Conservation (phyloP, 2,113 vertebrate species). For the Elanoides forficatus region DNA sequence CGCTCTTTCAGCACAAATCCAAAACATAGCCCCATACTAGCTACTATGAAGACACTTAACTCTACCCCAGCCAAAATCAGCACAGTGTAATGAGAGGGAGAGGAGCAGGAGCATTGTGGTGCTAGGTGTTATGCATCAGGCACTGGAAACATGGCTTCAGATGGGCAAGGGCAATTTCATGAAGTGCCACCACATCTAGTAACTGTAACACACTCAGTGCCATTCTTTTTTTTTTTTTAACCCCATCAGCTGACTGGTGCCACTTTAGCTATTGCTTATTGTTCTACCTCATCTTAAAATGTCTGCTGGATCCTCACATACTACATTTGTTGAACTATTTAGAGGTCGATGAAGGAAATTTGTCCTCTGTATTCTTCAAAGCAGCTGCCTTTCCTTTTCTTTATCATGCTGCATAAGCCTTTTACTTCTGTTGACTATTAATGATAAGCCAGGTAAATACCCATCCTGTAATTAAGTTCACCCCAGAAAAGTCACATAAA, state of each 20-base stretch:
- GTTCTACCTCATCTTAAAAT: background rate
- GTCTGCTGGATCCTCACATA: background rate
- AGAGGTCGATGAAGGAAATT: background rate
- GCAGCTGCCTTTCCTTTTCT: background rate
- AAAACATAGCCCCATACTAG: too few relatives aligned
- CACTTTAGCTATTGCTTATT: background rate
- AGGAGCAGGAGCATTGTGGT: background rate
- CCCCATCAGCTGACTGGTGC: background rate
- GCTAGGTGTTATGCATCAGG: background rate
- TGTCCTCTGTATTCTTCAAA: background rate
- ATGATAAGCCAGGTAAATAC: background rate
- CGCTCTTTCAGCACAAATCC: too few relatives aligned
- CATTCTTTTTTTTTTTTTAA: background rate
- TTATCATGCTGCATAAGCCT: background rate
- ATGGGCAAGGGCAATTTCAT: background rate
- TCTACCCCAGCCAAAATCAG: too few relatives aligned
- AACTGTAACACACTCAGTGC: background rate
- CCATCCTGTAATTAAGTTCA: background rate
- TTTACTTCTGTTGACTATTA: background rate
- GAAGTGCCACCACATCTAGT: background rate
- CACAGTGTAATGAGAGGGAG: background rate
- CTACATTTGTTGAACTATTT: background rate
- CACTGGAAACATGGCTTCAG: background rate
- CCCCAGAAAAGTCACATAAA: background rate
- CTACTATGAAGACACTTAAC: too few relatives aligned